Evolutionary conservation across 1,140 invertebrate genomes (phyloP).

Genomic region (Anadara kagoshimensis): DNA sequence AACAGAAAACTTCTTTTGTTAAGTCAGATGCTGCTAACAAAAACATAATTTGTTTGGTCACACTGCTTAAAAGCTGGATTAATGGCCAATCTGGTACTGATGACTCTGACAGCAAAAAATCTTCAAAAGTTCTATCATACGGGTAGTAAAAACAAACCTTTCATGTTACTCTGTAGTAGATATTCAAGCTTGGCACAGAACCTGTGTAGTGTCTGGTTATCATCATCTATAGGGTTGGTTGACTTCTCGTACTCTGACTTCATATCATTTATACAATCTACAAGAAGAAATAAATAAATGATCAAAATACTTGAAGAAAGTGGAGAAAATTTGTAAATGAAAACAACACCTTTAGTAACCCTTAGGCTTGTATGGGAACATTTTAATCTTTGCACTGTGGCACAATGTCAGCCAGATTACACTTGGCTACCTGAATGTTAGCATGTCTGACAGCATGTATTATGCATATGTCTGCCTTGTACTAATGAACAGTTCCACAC

Average conservation of each 20-base stretch:
- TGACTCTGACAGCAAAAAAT: too few species aligned
- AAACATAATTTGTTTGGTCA: too few species aligned
- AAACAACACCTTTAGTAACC: background rate
- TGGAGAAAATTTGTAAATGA: background rate
- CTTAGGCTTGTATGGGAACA: background rate
- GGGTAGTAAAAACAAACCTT: constrained; percentile 58
- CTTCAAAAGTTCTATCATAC: too few species aligned
- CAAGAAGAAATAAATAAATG: constrained; percentile 24
- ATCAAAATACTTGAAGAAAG: background rate
- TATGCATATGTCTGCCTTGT: too few species aligned
- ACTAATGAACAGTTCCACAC: too few species aligned
- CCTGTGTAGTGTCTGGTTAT: constrained; percentile 69
- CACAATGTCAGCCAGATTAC: background rate
- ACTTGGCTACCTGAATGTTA: background rate
- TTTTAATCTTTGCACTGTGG: background rate
- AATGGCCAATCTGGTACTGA: too few species aligned
- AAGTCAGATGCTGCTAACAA: too few species aligned
- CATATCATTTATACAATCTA: constrained; percentile 67
- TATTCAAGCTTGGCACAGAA: constrained; percentile 74
- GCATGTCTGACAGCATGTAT: background rate
- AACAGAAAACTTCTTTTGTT: too few species aligned
- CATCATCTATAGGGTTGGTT: constrained; percentile 70
- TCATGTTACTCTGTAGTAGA: constrained; percentile 69
- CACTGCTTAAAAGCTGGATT: too few species aligned
- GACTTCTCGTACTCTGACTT: constrained; percentile 63